Evolutionary conservation across 2,113 vertebrate species (phyloP).

Genomic region (Porphyrio hochstetteri): DNA sequence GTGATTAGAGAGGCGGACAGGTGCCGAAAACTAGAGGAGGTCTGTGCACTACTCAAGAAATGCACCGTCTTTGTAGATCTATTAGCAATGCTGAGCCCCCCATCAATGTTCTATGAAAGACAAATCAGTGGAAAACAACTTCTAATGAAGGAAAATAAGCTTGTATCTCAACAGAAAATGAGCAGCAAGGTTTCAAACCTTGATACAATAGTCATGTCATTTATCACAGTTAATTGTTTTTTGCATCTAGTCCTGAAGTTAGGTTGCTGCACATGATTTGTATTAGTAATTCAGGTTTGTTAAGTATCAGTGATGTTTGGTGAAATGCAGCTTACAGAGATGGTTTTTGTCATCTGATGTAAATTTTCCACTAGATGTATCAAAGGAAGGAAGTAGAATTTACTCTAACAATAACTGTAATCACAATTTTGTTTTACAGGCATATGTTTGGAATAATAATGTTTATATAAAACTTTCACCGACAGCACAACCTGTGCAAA

Average conservation of each 20-base stretch:
- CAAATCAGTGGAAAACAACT: not conserved
- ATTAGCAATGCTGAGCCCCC: not conserved
- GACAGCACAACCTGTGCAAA: constrained; percentile 48
- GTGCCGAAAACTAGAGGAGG: not conserved
- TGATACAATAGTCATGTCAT: not conserved
- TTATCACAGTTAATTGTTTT: not conserved
- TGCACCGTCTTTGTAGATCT: not conserved
- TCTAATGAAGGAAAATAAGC: not conserved
- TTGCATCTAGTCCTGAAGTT: not conserved
- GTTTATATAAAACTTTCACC: constrained; percentile 84
- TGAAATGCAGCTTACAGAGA: not conserved
- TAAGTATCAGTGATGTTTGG: not conserved
- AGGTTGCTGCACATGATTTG: not conserved
- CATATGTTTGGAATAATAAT: constrained; percentile 87
- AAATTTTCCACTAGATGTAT: not conserved
- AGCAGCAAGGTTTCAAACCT: not conserved
- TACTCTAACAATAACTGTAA: not conserved
- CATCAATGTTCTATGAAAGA: not conserved
- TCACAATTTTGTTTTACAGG: constrained; percentile 72
- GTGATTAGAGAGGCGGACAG: not conserved
- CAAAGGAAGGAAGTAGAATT: not conserved
- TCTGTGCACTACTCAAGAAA: not conserved
- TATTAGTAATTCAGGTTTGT: not conserved
- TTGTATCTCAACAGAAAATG: not conserved
- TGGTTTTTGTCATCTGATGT: not conserved